Evolutionary conservation across 1,140 invertebrate species (phyloP).

Genomic region (Drosophila oshimai): DNA sequence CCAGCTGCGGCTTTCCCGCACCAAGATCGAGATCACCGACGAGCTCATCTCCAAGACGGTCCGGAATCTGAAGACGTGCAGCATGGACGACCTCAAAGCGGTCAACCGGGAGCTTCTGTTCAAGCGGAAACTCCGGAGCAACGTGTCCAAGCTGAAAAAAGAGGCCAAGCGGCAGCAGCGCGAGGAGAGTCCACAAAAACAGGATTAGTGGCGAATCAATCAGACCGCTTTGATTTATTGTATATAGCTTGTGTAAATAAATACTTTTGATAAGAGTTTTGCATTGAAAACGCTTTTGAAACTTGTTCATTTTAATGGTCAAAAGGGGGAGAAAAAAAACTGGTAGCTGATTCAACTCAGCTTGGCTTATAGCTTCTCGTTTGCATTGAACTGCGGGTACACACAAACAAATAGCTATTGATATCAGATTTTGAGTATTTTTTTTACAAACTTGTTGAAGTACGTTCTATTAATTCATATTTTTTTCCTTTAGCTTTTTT

Average conservation of each 20-base stretch:
- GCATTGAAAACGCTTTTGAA: conserved; percentile 47
- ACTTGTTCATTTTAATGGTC: conserved; percentile 63
- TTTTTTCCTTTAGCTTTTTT: too few relatives aligned
- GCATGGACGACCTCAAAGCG: conserved; percentile 68
- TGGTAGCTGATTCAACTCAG: conserved; percentile 53
- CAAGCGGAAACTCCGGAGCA: conserved; percentile 62
- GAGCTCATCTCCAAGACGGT: conserved; percentile 70
- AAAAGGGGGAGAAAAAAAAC: conserved; percentile 30
- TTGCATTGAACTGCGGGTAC: conserved; percentile 67
- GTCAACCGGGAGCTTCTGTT: conserved; percentile 69
- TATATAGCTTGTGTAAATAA: conserved; percentile 62
- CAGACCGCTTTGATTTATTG: conserved; percentile 33
- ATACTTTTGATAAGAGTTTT: conserved; percentile 58
- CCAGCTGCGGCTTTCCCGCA: conserved; percentile 53
- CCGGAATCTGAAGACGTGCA: conserved; percentile 63
- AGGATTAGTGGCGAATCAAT: conserved; percentile 1
- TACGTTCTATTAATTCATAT: too few relatives aligned
- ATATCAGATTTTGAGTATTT: too few relatives aligned
- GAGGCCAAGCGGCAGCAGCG: conserved; percentile 29
- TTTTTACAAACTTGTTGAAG: too few relatives aligned
- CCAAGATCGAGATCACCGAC: conserved; percentile 74
- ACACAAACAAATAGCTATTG: neutral
- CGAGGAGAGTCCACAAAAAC: neutral
- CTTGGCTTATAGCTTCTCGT: conserved; percentile 58
- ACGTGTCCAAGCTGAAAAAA: conserved; percentile 58